A percentile compares a stretch with the other conserved stretches of the same genome.
Evolutionary conservation across 2,113 vertebrate species (phyloP).

Genomic region (Dascyllus trimaculatus): DNA sequence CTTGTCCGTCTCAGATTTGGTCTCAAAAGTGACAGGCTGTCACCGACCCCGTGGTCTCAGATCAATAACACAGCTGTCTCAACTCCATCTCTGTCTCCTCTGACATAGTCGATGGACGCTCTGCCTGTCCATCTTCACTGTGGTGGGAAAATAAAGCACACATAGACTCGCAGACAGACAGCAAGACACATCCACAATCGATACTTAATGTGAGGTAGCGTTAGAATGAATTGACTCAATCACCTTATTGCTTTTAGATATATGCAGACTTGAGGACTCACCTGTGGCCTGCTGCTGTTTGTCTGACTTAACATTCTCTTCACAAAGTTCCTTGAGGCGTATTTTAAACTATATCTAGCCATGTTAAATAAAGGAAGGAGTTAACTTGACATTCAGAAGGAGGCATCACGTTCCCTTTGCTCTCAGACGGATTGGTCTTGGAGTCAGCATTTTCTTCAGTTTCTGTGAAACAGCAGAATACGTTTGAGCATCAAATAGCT

Average conservation of each 20-base stretch:
- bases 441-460: conserved; percentile 34
- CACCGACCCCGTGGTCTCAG: background rate
- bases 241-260: background rate
- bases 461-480: conserved; percentile 7
- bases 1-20: conserved; percentile 9
- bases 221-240: background rate
- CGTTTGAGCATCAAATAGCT: conserved; percentile 7
- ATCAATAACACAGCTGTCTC: conserved; percentile 55
- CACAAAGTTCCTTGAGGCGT: no score
- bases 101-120: conserved; percentile 32
- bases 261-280: background rate
- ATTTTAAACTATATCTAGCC: no score
- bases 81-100: conserved; percentile 38
- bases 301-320: background rate
- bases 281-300: background rate
- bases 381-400: no score
- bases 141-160: conserved; percentile 19
- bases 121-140: conserved; percentile 23
- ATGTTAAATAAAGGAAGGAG: no score
- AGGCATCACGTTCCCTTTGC: background rate
- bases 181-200: conserved; percentile 10
- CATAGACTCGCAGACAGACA: background rate
- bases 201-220: conserved; percentile 20
- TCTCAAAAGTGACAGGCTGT: conserved; percentile 44
- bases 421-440: background rate